Conservation (phyloP, 2,113 vertebrate genomes). For the Azemiops feae region DNA sequence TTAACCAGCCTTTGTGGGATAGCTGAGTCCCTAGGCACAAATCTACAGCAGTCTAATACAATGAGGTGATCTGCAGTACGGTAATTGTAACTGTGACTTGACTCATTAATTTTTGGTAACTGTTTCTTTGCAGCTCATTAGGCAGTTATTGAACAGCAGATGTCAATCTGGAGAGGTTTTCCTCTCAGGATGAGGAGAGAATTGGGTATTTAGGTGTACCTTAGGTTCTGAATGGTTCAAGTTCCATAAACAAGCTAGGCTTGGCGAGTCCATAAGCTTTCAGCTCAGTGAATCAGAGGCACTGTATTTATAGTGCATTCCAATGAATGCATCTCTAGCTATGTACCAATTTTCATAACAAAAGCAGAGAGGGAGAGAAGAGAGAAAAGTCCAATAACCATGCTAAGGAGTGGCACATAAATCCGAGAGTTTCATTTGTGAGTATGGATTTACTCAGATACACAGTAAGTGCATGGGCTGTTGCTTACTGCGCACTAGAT, state of each 20-base stretch:
- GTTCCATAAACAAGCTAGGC: slow-evolving; percentile 24
- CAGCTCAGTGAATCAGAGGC: slow-evolving; percentile 28
- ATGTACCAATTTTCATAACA: background rate
- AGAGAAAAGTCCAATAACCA: background rate
- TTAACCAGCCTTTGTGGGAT: slow-evolving; percentile 59
- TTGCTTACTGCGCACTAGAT: slow-evolving; percentile 33
- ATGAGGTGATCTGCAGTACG: slow-evolving; percentile 73
- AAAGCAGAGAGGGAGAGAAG: background rate
- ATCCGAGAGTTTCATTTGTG: slow-evolving; percentile 35
- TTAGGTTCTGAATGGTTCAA: slow-evolving; percentile 25
- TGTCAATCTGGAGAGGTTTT: slow-evolving; percentile 70
- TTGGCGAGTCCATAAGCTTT: slow-evolving; percentile 39
- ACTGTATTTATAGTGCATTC: background rate
- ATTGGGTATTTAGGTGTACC: slow-evolving; percentile 14
- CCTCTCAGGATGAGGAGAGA: background rate
- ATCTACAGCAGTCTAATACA: slow-evolving; percentile 67
- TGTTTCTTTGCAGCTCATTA: slow-evolving; percentile 81
- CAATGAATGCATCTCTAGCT: slow-evolving; percentile 29
- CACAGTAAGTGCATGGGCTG: slow-evolving; percentile 4
- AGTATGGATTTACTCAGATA: slow-evolving; percentile 43
- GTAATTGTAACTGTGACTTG: slow-evolving; percentile 74
- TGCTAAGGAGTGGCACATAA: slow-evolving; percentile 8
- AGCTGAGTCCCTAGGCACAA: slow-evolving; percentile 64
- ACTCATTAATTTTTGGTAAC: slow-evolving; percentile 79
- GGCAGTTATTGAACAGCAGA: slow-evolving; percentile 71